Base-by-base conservation (phyloP, 2,888 invertebrate genomes). In the Lepidonotus clava region DNA sequence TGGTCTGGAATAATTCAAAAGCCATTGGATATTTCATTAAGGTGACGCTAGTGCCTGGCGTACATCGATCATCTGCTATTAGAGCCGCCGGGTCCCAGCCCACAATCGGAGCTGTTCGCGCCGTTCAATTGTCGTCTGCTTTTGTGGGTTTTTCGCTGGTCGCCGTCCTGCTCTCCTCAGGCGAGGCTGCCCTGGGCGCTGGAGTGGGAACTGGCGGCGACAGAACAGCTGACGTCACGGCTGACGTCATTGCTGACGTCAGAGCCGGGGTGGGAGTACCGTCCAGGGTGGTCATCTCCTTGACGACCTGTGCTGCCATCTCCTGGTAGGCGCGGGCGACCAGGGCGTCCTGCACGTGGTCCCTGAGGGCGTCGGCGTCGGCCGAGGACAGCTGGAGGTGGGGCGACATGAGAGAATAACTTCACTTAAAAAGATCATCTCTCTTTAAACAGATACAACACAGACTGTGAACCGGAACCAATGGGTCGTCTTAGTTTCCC, bases 261-360 rank as follows among this genome's bases (percentile, higher is more conserved):
- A n/a, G 4, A 2, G 61, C 24, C 28, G 61, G 2, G 4, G 61
- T 11, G n/a, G n/a, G n/a, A n/a, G n/a, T n/a, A n/a, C n/a, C n/a
- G 40, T 76, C 76, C 40, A 40, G 21, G 38, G 36, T 18, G 18
- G 76, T 28, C 76, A 76, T 76, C 8, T 76, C 76, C 36, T 76
- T 40, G 38, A 76, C 76, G 40, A 76, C 76, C 40, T 76, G 76
- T 8, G 76, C 32, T 21, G 76, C 76, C 76, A 76, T 76, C 40
- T 76, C 76, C 76, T 76, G 32, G 40, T 76, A 76, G 4, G 76
- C 76, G 6, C 76, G 36, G n/a, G 76, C 38, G 1, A 76, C 76
- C n/a, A 76, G 34, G n/a, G 76, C 76, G 6, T 76, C 76, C 40
- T 76, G 36, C 1, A 76, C 76, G 1, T 34, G 36, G 36, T 76